These are phyloP conservation scores for Perizoma affinitatum DNA, from an alignment of 2,888 invertebrate genomes.

Conservation along the genomic window DNA sequence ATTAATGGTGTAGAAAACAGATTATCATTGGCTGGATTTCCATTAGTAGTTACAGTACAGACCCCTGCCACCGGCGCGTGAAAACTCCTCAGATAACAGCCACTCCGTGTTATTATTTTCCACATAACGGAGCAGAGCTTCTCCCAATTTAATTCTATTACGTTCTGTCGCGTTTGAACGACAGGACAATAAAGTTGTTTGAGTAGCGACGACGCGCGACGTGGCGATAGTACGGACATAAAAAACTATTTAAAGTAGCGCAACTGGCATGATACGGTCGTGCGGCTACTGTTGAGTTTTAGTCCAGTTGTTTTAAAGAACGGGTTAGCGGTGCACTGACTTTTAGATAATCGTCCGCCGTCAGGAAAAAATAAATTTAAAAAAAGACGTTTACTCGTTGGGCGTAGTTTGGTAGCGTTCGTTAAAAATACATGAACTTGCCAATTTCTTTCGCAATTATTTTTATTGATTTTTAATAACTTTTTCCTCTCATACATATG, in stretches of 20 bases:
- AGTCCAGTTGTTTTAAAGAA: too few relatives aligned
- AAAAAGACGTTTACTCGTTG: too few relatives aligned
- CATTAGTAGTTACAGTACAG: constrained; percentile 63
- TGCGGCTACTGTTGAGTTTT: too few relatives aligned
- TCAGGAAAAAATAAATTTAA: too few relatives aligned
- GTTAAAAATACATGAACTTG: too few relatives aligned
- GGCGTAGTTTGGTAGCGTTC: too few relatives aligned
- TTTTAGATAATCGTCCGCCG: too few relatives aligned
- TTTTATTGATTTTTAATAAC: too few relatives aligned
- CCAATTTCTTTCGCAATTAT: too few relatives aligned
- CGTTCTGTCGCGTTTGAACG: constrained; percentile 80
- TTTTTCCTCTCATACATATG: too few relatives aligned
- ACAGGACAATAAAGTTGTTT: constrained; percentile 78
- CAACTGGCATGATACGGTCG: background rate
- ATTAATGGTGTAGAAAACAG: constrained; percentile 85
- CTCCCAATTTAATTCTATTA: constrained; percentile 84
- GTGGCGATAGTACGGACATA: constrained; percentile 19
- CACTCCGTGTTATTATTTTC: constrained; percentile 82
- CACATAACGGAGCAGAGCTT: constrained; percentile 78
- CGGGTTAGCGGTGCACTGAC: too few relatives aligned
- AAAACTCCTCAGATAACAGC: constrained; percentile 76
- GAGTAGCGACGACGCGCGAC: constrained; percentile 58
- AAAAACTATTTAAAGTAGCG: constrained; percentile 13
- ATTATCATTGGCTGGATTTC: constrained; percentile 84
- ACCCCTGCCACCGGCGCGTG: constrained; percentile 83